phyloP scores from a whole-genome alignment of 2,888 invertebrate species.

The Camptogramma bilineatum region DNA sequence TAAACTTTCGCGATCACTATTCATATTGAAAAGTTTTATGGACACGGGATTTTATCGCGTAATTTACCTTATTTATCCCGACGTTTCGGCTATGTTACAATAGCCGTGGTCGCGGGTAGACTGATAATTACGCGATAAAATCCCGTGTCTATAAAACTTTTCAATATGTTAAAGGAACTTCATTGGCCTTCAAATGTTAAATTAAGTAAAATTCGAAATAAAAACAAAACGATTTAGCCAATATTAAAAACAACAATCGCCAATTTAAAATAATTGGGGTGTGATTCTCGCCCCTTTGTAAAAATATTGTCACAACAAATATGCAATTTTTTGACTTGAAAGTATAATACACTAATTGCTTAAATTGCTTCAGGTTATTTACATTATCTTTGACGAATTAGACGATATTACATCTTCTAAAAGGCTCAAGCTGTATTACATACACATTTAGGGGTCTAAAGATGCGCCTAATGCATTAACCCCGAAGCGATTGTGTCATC shows the following conservation, averaged over 20 bases:
- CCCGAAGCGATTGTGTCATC: constrained; percentile 13
- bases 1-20: too few species aligned
- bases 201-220: not conserved
- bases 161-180: too few species aligned
- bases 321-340: constrained; percentile 53
- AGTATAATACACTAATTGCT: constrained; percentile 58
- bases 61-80: too few species aligned
- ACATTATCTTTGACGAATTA: constrained; percentile 39
- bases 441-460: constrained; percentile 22
- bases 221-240: not conserved
- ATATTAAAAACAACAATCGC: constrained; percentile 33
- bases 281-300: constrained; percentile 43
- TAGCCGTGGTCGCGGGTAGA: too few species aligned
- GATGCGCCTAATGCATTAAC: constrained; percentile 15
- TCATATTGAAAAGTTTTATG: too few species aligned
- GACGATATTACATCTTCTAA: constrained; percentile 28
- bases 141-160: too few species aligned
- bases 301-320: constrained; percentile 61
- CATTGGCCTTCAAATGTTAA: too few species aligned
- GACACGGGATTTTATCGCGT: too few species aligned
- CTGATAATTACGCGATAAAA: too few species aligned
- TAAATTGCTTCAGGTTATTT: constrained; percentile 57
- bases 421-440: constrained; percentile 18
- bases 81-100: too few species aligned
- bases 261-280: constrained; percentile 40